A percentile compares a stretch with the other conserved stretches of the same genome.
Conservation (phyloP, 92 coral and sea anemone species). For the Desmophyllum pertusum region DNA sequence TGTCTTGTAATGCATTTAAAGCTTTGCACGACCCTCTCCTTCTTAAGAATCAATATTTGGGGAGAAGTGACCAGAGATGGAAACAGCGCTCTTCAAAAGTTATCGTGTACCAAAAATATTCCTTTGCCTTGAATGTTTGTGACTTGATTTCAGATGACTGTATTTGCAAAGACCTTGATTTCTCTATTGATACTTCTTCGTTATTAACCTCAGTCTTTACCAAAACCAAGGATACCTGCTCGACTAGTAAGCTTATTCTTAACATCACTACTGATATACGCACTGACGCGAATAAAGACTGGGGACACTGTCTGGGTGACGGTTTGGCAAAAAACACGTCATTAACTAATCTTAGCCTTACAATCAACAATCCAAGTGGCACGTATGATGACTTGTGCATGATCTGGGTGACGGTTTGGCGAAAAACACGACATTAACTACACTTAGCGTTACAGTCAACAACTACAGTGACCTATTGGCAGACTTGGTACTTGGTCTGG, state of each 20-base stretch:
- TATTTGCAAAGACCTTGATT: too few species aligned
- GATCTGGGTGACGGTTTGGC: too few species aligned
- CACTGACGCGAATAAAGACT: too few species aligned
- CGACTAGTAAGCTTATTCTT: background rate
- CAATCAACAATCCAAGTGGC: too few species aligned
- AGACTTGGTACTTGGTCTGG: background rate
- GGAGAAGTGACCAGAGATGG: background rate
- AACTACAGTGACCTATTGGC: background rate
- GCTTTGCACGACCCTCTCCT: background rate
- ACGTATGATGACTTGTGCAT: too few species aligned
- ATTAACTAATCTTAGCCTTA: too few species aligned
- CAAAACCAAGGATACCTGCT: too few species aligned
- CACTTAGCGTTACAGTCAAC: background rate
- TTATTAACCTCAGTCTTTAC: background rate
- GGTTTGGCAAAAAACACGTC: too few species aligned
- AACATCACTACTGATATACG: background rate
- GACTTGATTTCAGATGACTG: background rate
- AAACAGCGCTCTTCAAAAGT: too few species aligned
- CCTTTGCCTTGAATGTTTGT: background rate
- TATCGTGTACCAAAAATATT: background rate
- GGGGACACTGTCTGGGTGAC: too few species aligned
- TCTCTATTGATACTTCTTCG: background rate
- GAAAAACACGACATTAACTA: background rate
- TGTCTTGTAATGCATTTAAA: background rate
- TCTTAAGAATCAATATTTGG: slow-evolving; percentile 5